phyloP scores from a whole-genome alignment of 1,140 invertebrate species.

The Pseudomyrmex pallidus region DNA sequence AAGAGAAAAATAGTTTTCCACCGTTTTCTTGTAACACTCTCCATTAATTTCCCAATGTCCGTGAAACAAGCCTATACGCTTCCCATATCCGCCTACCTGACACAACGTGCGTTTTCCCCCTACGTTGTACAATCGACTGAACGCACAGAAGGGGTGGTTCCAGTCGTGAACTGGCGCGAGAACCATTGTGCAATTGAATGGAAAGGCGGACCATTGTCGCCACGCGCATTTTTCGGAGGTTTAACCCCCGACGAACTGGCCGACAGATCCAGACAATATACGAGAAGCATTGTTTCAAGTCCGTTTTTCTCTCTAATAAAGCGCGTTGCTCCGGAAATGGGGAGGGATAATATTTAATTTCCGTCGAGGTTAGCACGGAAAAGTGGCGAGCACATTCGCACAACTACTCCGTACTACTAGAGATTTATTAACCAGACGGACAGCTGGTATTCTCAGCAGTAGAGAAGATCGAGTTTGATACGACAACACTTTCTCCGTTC shows the following conservation, averaged over 20 bases:
- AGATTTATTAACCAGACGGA: neutral
- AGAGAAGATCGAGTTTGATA: neutral
- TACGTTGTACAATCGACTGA: constrained; percentile 22
- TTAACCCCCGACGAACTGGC: constrained; percentile 15
- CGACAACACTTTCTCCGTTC: too few species aligned
- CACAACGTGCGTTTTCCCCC: constrained; percentile 40
- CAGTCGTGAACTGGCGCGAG: constrained; percentile 38
- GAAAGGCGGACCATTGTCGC: constrained; percentile 57
- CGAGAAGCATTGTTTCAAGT: constrained; percentile 41
- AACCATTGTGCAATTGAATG: constrained; percentile 61
- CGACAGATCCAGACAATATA: constrained; percentile 42
- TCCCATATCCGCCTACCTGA: neutral
- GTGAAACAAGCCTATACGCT: constrained; percentile 54
- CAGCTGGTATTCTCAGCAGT: neutral
- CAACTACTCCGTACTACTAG: too few species aligned
- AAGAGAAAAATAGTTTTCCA: neutral
- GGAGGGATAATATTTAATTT: constrained; percentile 30
- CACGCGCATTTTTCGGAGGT: constrained; percentile 29
- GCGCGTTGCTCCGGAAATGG: constrained; percentile 13
- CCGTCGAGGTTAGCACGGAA: neutral
- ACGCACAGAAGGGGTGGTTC: neutral
- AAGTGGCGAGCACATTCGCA: neutral
- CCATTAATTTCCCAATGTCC: constrained; percentile 65
- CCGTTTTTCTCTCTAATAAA: constrained; percentile 25
- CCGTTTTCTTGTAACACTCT: constrained; percentile 14